These are phyloP conservation scores for Ephestia elutella DNA, from an alignment of 1,140 invertebrate species.

Conservation along the genomic window DNA sequence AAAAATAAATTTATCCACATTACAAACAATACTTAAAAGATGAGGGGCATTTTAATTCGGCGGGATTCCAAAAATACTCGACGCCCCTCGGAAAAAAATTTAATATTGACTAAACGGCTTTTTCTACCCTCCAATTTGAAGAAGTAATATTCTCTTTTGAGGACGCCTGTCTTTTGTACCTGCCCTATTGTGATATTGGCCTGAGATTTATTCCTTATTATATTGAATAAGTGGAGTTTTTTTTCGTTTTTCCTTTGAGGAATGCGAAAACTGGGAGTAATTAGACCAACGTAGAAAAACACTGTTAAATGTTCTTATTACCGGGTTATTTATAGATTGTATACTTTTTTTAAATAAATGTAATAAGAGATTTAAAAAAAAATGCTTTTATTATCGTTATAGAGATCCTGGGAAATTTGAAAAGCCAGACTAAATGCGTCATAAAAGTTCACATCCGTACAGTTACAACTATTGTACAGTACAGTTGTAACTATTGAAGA, in stretches of 20 bases:
- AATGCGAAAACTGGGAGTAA: no score
- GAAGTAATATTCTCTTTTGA: conserved; percentile 44
- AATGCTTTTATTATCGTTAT: no score
- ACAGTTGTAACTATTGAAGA: no score
- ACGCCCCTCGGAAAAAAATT: conserved; percentile 20
- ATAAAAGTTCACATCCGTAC: no score
- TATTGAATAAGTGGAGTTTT: conserved; percentile 24
- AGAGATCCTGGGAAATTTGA: no score
- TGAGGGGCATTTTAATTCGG: conserved; percentile 7
- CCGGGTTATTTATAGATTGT: no score
- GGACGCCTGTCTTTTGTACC: conserved; percentile 24
- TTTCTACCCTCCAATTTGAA: conserved; percentile 42
- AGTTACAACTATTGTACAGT: no score
- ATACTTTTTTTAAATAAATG: no score
- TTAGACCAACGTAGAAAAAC: no score
- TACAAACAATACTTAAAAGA: neutral
- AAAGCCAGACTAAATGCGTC: no score
- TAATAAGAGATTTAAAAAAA: no score
- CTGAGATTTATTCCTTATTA: conserved; percentile 23
- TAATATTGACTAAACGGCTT: conserved; percentile 55
- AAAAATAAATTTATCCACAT: neutral
- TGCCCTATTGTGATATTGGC: conserved; percentile 31
- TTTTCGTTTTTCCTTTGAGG: neutral
- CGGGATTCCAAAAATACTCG: conserved; percentile 6
- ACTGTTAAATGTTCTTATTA: no score